Evolutionary conservation across 2,888 invertebrate genomes (phyloP).

Genomic region (Sialis fuliginosa): DNA sequence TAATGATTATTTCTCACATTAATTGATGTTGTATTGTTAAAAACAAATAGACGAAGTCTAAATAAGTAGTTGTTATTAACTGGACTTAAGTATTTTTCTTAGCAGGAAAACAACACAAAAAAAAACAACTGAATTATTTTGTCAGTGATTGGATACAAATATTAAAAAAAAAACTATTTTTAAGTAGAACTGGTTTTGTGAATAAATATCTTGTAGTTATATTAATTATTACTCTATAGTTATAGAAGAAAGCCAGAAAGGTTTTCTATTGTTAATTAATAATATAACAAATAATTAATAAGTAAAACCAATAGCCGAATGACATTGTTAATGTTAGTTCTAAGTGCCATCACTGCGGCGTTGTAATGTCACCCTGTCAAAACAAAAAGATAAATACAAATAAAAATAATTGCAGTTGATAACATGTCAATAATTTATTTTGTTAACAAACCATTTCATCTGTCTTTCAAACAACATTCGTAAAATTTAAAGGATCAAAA

Average conservation of each 20-base stretch:
- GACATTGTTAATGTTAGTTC: slow-evolving; percentile 6
- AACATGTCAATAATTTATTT: not conserved
- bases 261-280: slow-evolving; percentile 7
- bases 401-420: slow-evolving; percentile 5
- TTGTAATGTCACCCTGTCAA: slow-evolving; percentile 7
- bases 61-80: too few relatives aligned
- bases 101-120: too few relatives aligned
- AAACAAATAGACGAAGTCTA: too few relatives aligned
- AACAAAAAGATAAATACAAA: slow-evolving; percentile 4
- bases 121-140: too few relatives aligned
- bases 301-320: slow-evolving; percentile 5
- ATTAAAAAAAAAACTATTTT: too few relatives aligned
- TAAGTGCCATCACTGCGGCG: slow-evolving; percentile 7
- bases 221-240: not conserved
- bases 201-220: not conserved
- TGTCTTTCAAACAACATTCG: too few relatives aligned
- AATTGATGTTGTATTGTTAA: not conserved
- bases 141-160: too few relatives aligned
- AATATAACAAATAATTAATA: slow-evolving; percentile 3
- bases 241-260: slow-evolving; percentile 4
- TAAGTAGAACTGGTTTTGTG: not conserved
- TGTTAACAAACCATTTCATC: too few relatives aligned
- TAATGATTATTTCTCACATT: not conserved
- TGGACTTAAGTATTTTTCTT: too few relatives aligned
- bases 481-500: too few relatives aligned